Evolutionary conservation across 2,113 vertebrate species (phyloP), one percentile per base, ranked within the genome.

Genomic region (Otocyon megalotis): DNA sequence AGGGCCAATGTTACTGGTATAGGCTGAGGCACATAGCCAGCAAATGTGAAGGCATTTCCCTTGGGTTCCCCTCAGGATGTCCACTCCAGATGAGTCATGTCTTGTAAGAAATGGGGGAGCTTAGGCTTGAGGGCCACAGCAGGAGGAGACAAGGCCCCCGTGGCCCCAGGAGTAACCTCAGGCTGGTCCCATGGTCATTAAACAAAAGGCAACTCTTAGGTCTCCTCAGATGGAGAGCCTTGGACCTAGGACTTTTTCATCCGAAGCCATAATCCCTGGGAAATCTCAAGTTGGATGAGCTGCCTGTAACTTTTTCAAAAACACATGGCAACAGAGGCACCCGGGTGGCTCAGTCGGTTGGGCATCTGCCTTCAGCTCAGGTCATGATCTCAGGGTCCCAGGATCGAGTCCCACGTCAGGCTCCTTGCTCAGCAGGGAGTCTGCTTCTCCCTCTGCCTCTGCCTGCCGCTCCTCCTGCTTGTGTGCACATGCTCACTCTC

Each of bases 1-100:
- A 5, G 67, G 85, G 26, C 13, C 32, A 1, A 0, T 0, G 19
- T 7, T 4, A 6, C 26, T 5, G 20, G 35, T 37, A 2, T 0
- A 5, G 10, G 9, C 58, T 37, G 50, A 26, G 22, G 43, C 11
- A 24, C 7, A 19, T 0, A 15, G 4, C 62, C 5, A 15, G 48
- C 2, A 32, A 71, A 60, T 1, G 12, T 6, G 0, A 0, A 50
- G 37, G 9, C 16, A 20, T 2, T 74, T 30, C 28, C 62, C 85
- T 87, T 10, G 8, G 35, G 32, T 43, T 62, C 43, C 37, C 54
- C 19, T 4, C 28, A 5, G 76, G 32, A 35, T 32, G 15, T 71
- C 60, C 32, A 22, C 4, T 6, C 67, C 63, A 22, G 17, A 56
- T 28, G 19, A 82, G 20, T n/a, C 32, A 60, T 1, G 26, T 16